phyloP scores from a whole-genome alignment of 2,888 invertebrate species.

The Cyclophora punctaria region DNA sequence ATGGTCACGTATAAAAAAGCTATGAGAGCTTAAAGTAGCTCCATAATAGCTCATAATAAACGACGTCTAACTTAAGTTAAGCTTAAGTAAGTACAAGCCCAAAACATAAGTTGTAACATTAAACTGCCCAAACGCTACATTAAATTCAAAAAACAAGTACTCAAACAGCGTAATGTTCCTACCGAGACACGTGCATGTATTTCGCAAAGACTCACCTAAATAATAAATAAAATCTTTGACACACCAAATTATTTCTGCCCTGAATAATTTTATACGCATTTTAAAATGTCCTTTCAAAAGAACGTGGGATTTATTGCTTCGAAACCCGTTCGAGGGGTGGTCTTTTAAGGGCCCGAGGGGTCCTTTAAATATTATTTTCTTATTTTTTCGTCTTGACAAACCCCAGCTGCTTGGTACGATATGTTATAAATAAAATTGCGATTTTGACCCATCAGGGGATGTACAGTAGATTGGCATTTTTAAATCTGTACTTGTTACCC shows the following conservation, averaged over 20 bases:
- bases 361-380: constrained; percentile 55
- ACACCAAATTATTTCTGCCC: constrained; percentile 67
- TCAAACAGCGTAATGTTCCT: constrained; percentile 17
- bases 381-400: constrained; percentile 66
- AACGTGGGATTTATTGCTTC: constrained; percentile 70
- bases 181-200: constrained; percentile 53
- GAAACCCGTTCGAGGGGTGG: constrained; percentile 71
- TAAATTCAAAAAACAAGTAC: constrained; percentile 8
- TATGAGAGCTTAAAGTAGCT: too few relatives aligned
- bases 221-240: constrained; percentile 54
- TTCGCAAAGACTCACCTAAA: constrained; percentile 40
- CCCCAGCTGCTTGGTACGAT: constrained; percentile 70
- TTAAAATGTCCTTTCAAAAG: constrained; percentile 70
- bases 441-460: constrained; percentile 73
- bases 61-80: too few relatives aligned
- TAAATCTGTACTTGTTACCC: constrained; percentile 4
- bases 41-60: too few relatives aligned
- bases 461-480: constrained; percentile 43
- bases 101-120: too few relatives aligned
- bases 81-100: too few relatives aligned
- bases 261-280: constrained; percentile 74
- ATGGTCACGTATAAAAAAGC: too few relatives aligned
- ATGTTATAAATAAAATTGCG: constrained; percentile 74
- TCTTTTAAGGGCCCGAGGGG: constrained; percentile 46
- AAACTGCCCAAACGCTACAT: background rate